These are phyloP conservation scores for Paracyclopina nana DNA, from an alignment of 1,140 invertebrate genomes.

Conservation along the genomic window DNA sequence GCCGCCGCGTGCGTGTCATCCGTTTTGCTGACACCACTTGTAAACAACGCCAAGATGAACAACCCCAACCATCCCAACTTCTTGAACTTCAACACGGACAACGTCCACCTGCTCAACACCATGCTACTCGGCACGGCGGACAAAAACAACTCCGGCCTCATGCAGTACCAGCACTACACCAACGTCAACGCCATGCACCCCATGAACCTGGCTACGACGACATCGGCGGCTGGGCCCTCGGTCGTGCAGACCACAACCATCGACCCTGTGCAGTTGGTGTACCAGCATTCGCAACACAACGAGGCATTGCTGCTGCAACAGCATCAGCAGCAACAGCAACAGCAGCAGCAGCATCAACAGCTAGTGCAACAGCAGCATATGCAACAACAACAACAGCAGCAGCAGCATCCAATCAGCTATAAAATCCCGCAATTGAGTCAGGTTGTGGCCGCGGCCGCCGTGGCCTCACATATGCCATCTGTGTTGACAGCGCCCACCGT, in stretches of 20 bases:
- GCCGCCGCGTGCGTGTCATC: too few species aligned
- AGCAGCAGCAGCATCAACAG: constrained; percentile 1
- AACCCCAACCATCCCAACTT: too few species aligned
- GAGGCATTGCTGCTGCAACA: too few species aligned
- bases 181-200: too few species aligned
- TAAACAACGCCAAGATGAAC: too few species aligned
- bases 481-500: background rate
- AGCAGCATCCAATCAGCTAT: constrained; percentile 13
- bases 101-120: too few species aligned
- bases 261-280: too few species aligned
- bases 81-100: too few species aligned
- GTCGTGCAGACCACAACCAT: background rate
- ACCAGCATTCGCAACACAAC: background rate
- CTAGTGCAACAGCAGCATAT: background rate
- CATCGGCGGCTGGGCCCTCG: background rate
- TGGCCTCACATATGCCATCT: background rate
- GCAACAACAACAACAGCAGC: constrained; percentile 9
- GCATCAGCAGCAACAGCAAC: background rate
- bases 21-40: too few species aligned
- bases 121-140: too few species aligned
- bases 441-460: background rate
- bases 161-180: too few species aligned
- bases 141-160: too few species aligned
- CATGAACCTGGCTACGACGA: background rate
- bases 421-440: constrained; percentile 2